Base-by-base conservation (phyloP, 2,888 invertebrate genomes). In the Acleris holmiana region DNA sequence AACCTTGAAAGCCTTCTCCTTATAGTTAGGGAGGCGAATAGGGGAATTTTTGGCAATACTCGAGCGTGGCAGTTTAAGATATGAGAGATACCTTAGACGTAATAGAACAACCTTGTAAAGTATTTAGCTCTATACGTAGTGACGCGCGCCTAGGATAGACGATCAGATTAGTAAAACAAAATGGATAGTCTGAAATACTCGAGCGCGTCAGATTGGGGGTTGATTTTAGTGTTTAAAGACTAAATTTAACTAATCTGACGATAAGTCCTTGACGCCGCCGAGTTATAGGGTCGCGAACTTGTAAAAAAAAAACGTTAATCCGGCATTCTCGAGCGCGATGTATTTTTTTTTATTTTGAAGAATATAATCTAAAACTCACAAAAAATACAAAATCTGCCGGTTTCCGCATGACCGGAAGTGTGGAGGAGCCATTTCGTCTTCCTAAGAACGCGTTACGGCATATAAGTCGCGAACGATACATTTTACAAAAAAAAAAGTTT, bases 291-390 rank as follows among this genome's bases (percentile, higher is more conserved):
- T 46, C 15, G n/a, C 46, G 4, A 46, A 46, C 6, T 46, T 46
- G 46, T 10, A 46, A 46, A 50, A 51, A 51, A 51, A 51, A 51
- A 51, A 2, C 29, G 51, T 51, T 51, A 25, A 29, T 29, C 29
- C 29, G 51, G 29, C 29, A 51, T 51, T 29, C 51, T 51, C 51
- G 29, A 25, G 51, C 51, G 51, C 51, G 29, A 51, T 51, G 23
- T 29, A 29, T 51, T 29, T 25, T 29, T 29, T 51, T 51, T 51
- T 10, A n/a, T 51, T 46, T 46, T 46, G 46, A 46, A 46, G 46
- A 10, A 15, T 6, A 46, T 46, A 46, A 3, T 46, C n/a, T 46
- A 46, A 46, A 46, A 46, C n/a, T 46, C 10, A 46, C n/a, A 13
- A 10, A 46, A 46, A 6, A 6, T 6, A 3, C 46, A 46, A 6